Percentiles rank a stretch among this genome's conserved stretches.
Conservation (phyloP, 2,113 vertebrate genomes). For the Andinoacara biseriatus region DNA sequence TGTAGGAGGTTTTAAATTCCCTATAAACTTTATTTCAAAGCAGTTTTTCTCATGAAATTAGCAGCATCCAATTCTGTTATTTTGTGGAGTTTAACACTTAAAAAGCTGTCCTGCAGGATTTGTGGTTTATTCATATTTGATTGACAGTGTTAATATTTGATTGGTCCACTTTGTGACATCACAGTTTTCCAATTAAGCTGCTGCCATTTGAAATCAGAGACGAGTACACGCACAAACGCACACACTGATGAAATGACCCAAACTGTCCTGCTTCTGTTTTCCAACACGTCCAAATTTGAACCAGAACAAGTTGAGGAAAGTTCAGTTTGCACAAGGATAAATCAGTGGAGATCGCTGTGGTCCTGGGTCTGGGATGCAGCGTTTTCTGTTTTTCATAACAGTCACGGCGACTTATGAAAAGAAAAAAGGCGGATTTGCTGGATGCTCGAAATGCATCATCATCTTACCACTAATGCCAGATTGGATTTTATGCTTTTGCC, state of each 20-base stretch:
- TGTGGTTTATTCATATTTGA: background rate
- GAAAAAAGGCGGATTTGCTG: slow-evolving; percentile 12
- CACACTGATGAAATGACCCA: background rate
- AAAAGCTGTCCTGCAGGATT: background rate
- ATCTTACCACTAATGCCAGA: slow-evolving; percentile 48
- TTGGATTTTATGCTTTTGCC: slow-evolving; percentile 24
- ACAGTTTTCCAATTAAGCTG: background rate
- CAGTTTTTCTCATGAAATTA: background rate
- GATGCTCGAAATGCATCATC: slow-evolving; percentile 34
- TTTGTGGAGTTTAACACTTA: background rate
- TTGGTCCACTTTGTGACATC: background rate
- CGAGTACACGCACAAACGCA: background rate
- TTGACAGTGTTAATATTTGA: background rate
- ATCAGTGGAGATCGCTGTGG: background rate
- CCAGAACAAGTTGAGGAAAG: background rate
- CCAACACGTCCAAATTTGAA: background rate
- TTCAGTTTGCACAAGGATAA: slow-evolving; percentile 27
- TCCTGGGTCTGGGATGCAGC: no score
- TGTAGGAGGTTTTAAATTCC: background rate
- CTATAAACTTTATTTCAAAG: background rate
- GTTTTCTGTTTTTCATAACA: no score
- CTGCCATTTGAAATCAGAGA: background rate
- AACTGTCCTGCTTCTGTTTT: background rate
- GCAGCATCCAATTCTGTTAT: background rate
- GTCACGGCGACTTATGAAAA: slow-evolving; percentile 24